Evolutionary conservation across 2,888 invertebrate genomes (phyloP).

Genomic region (Parnassius smintheus): DNA sequence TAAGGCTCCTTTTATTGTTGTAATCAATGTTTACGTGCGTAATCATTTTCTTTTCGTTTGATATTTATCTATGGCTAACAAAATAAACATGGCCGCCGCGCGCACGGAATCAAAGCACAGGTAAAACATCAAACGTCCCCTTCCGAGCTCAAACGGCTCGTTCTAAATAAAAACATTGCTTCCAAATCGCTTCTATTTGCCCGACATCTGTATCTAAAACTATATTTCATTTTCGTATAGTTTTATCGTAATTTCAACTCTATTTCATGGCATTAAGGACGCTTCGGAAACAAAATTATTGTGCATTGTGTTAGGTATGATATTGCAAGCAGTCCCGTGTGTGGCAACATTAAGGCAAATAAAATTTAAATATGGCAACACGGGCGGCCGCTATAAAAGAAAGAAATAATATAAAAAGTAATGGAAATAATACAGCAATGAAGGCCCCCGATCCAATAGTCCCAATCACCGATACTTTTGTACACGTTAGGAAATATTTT

Average conservation of each 20-base stretch:
- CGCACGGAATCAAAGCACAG: slow-evolving; percentile 68
- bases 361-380: slow-evolving; percentile 80
- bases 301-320: slow-evolving; percentile 65
- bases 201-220: slow-evolving; percentile 60
- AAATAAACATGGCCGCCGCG: slow-evolving; percentile 33
- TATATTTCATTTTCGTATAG: slow-evolving; percentile 28
- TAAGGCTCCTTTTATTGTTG: slow-evolving; percentile 19
- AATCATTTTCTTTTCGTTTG: slow-evolving; percentile 14
- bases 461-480: slow-evolving; percentile 23
- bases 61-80: slow-evolving; percentile 25
- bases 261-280: slow-evolving; percentile 37
- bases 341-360: slow-evolving; percentile 79
- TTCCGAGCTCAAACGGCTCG: slow-evolving; percentile 61
- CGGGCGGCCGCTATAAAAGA: slow-evolving; percentile 65
- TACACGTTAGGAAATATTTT: background rate
- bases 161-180: slow-evolving; percentile 79
- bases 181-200: slow-evolving; percentile 72
- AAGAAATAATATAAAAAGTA: slow-evolving; percentile 67
- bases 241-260: slow-evolving; percentile 34
- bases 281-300: slow-evolving; percentile 13
- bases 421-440: slow-evolving; percentile 55
- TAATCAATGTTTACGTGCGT: slow-evolving; percentile 23
- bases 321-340: slow-evolving; percentile 73
- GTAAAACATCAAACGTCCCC: slow-evolving; percentile 65
- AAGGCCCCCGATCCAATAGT: slow-evolving; percentile 17